Percentiles rank a stretch among this genome's conserved stretches.
Conservation (phyloP, 2,888 invertebrate species). For the Diploptera punctata region DNA sequence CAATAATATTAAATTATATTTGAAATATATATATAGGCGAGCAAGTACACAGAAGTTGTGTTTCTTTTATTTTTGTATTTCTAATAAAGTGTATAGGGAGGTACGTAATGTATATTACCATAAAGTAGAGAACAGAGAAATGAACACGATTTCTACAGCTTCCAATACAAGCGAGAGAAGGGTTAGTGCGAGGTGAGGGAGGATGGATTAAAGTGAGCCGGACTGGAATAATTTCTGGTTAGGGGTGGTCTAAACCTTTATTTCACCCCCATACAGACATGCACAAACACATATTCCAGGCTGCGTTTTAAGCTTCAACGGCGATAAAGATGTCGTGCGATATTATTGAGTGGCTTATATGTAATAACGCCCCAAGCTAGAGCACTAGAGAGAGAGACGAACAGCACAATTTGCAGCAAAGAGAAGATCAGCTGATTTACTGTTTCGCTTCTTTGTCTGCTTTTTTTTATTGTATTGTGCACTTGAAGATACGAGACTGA, state of each 20-base stretch:
- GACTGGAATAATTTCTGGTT: conserved; percentile 38
- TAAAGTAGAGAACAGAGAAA: conserved; percentile 20
- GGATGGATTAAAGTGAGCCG: conserved; percentile 27
- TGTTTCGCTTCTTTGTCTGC: not conserved
- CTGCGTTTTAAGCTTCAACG: conserved; percentile 27
- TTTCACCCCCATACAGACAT: conserved; percentile 16
- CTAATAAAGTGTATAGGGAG: too few species aligned
- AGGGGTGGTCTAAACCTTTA: conserved; percentile 22
- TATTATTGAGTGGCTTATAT: conserved; percentile 37
- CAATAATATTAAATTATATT: too few species aligned
- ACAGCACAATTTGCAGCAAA: not conserved
- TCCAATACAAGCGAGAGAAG: not conserved
- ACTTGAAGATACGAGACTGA: not conserved
- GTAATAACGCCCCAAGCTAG: conserved; percentile 24
- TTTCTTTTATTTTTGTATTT: not conserved
- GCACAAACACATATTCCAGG: not conserved
- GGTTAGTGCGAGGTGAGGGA: conserved; percentile 12
- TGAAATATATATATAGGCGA: too few species aligned
- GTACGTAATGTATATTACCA: not conserved
- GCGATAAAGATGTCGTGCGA: conserved; percentile 35
- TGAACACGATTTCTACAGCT: conserved; percentile 10
- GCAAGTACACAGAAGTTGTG: not conserved
- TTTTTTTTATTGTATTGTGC: not conserved
- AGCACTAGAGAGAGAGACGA: not conserved
- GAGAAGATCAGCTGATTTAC: not conserved